Evolutionary conservation across 2,888 invertebrate species (phyloP).

Genomic region (Brachyptera risi): DNA sequence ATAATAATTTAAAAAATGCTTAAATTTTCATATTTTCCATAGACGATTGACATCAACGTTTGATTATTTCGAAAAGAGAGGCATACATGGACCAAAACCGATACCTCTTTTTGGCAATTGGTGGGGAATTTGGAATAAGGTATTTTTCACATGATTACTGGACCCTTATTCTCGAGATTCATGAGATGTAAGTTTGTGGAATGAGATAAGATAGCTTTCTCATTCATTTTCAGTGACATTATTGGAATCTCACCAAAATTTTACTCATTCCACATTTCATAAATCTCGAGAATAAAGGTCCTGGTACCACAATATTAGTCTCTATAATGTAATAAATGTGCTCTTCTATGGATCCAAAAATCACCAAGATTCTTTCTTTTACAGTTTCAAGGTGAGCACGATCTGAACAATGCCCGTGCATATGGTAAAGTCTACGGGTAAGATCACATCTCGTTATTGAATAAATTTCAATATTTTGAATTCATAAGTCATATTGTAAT

Average conservation of each 20-base stretch:
- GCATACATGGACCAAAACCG: conserved; percentile 24
- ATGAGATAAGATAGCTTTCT: no score
- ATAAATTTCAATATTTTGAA: no score
- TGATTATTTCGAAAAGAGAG: conserved; percentile 22
- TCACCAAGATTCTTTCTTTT: not conserved
- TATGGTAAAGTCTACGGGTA: conserved; percentile 29
- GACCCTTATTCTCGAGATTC: not conserved
- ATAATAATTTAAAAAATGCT: no score
- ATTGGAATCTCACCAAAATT: no score
- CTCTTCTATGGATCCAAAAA: not conserved
- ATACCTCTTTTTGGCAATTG: conserved; percentile 20
- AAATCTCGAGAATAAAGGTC: no score
- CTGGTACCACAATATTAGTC: not conserved
- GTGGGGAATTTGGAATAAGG: conserved; percentile 24
- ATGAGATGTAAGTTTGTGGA: no score
- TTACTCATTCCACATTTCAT: conserved; percentile 17
- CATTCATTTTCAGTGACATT: no score
- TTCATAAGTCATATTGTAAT: no score
- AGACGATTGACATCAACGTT: conserved; percentile 11
- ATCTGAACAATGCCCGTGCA: conserved; percentile 23
- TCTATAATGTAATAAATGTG: not conserved
- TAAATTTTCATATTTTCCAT: not conserved
- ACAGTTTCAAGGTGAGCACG: conserved; percentile 28
- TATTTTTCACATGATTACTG: conserved; percentile 3
- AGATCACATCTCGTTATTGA: not conserved